Evolutionary conservation across 2,797 vertebrate species (phyloP).

Genomic region (Platyrinchus mystaceus): DNA sequence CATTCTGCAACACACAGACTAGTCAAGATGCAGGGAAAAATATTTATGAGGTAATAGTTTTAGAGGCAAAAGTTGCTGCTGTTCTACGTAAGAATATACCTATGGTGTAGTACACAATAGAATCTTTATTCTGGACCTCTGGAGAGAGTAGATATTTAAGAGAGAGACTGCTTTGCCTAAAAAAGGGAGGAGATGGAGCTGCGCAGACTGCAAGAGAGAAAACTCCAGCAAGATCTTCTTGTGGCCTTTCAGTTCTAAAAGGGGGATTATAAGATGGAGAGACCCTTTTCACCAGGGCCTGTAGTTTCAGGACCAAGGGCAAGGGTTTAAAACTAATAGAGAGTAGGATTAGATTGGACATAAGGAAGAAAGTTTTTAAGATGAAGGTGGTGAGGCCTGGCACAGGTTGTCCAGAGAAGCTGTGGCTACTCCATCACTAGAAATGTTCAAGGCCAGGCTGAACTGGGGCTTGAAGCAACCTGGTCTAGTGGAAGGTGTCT

Average conservation of each 20-base stretch:
- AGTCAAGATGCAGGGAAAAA: background rate
- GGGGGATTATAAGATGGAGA: background rate
- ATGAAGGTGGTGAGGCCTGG: background rate
- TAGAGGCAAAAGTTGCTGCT: background rate
- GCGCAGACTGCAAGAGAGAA: background rate
- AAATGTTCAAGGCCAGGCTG: background rate
- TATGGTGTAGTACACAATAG: background rate
- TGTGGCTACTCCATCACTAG: background rate
- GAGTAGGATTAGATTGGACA: background rate
- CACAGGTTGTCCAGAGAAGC: background rate
- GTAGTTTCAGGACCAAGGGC: background rate
- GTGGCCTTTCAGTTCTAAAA: background rate
- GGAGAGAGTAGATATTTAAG: background rate
- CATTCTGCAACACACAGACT: background rate
- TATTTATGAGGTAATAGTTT: background rate
- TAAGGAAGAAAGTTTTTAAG: background rate
- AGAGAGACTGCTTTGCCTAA: background rate
- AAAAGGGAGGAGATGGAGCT: background rate
- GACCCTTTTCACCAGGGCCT: background rate
- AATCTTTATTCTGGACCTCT: slow-evolving; percentile 10
- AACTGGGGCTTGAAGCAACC: background rate
- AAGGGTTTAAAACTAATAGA: background rate
- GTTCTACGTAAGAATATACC: slow-evolving; percentile 12
- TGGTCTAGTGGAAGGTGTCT: background rate
- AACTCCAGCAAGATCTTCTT: background rate